phyloP scores from a whole-genome alignment of 64 coral and sea anemone species.

The Anthopleura sola region DNA sequence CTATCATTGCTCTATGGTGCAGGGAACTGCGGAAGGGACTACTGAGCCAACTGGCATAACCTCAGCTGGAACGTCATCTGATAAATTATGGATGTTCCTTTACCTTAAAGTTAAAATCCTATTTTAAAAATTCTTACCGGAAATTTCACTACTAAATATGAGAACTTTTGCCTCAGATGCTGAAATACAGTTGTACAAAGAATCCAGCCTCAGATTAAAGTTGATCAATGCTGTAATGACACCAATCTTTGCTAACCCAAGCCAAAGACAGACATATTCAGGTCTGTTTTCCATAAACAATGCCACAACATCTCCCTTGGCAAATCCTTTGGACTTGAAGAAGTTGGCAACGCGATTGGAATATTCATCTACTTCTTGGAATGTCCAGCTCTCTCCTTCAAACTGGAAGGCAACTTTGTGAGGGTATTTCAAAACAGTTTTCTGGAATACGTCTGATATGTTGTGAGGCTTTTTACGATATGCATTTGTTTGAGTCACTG shows the following conservation, averaged over 20 bases:
- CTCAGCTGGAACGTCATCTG: no score
- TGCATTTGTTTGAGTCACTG: background rate
- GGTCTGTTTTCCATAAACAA: constrained; percentile 72
- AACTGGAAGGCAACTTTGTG: constrained; percentile 69
- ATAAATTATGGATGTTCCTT: no score
- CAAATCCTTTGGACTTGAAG: constrained; percentile 79
- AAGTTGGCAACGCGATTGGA: constrained; percentile 68
- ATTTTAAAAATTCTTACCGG: constrained; percentile 28
- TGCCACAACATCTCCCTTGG: constrained; percentile 82
- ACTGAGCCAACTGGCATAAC: no score
- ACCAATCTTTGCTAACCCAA: constrained; percentile 83
- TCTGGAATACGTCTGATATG: constrained; percentile 51
- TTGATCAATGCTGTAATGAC: constrained; percentile 82
- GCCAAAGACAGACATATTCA: constrained; percentile 61
- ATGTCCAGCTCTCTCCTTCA: constrained; percentile 81
- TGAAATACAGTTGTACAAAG: constrained; percentile 60
- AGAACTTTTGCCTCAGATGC: constrained; percentile 51
- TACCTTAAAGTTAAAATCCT: no score
- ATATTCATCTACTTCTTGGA: constrained; percentile 70
- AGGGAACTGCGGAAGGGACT: no score
- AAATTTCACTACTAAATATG: constrained; percentile 53
- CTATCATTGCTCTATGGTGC: no score
- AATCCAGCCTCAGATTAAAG: constrained; percentile 56
- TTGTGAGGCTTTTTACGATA: constrained; percentile 25
- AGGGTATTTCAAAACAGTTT: constrained; percentile 35